Evolutionary conservation across 2,888 invertebrate species (phyloP), one percentile per base, ranked within the genome.

Genomic region (Drosophila neotestacea): DNA sequence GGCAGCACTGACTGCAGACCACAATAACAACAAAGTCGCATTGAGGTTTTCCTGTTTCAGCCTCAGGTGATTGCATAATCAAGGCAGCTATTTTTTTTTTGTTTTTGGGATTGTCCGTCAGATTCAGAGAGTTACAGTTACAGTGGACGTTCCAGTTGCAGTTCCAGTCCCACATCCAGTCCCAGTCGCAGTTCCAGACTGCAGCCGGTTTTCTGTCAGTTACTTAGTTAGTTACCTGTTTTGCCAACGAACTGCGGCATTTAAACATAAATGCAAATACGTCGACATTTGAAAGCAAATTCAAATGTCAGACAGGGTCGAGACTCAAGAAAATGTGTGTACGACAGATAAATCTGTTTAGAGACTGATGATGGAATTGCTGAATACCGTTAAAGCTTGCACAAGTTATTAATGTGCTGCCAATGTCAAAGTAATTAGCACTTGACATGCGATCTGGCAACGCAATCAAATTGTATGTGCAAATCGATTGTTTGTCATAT

Each of bases 371-470:
- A 9, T 9, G 7, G 3, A 22, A 2, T 22, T 22, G 22, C 22
- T 32, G 32, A 32, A 7, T 7, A 32, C 32, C 32, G 32, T 32
- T 32, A 32, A 32, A 32, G 32, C 32, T 32, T 22, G 22, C 2
- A 2, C 0, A 39, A 61, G 44, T 32, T 50, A 34, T 50, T 56
- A 52, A 63, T 52, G 58, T 61, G 42, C 32, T 65, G 68, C 58
- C 82, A 83, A 81, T 85, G 83, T 77, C 87, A 87, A 79, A 70
- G 44, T 54, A 61, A 69, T 87, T 83, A 87, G 82, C 83, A 87
- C 64, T 59, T 46, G 55, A 55, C 39, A 2, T 69, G 71, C 56
- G 39, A 81, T 61, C 42, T 64, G 39, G 50, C 22, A 44, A 47
- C 9, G 27, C 46, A 58, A 51, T 41, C 30, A 10, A 28, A 5